Evolutionary conservation across 1,140 invertebrate genomes (phyloP).

Genomic region (Papilio helenus): DNA sequence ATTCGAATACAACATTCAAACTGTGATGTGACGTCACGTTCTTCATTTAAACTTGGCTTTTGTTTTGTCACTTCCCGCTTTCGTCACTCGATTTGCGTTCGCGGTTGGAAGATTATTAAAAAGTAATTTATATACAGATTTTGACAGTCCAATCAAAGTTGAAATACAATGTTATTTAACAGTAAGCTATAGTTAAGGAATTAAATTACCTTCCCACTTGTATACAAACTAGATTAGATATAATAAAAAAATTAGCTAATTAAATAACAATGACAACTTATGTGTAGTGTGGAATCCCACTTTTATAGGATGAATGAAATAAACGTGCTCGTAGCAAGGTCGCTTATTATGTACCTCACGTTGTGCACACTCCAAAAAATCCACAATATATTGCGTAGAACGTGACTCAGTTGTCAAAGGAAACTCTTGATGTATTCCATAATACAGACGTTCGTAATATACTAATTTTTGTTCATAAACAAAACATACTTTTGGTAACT

Average conservation of each 20-base stretch:
- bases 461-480: background rate
- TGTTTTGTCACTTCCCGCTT: background rate
- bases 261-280: too few relatives aligned
- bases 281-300: background rate
- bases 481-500: too few relatives aligned
- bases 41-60: background rate
- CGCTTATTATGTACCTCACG: background rate
- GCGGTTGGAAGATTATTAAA: background rate
- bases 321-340: background rate
- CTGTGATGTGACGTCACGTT: background rate
- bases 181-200: background rate
- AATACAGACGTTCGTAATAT: background rate
- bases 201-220: background rate
- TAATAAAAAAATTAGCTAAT: too few relatives aligned
- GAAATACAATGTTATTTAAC: background rate
- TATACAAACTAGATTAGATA: too few relatives aligned
- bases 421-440: background rate
- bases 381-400: conserved; percentile 19
- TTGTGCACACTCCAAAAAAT: conserved; percentile 20
- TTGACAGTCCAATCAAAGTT: conserved; percentile 17
- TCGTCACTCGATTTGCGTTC: background rate
- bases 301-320: background rate
- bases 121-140: conserved; percentile 1
- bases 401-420: conserved; percentile 1
- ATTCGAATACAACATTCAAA: background rate